phyloP scores from a whole-genome alignment of 2,113 vertebrate genomes.

The Alaudala cheleensis region DNA sequence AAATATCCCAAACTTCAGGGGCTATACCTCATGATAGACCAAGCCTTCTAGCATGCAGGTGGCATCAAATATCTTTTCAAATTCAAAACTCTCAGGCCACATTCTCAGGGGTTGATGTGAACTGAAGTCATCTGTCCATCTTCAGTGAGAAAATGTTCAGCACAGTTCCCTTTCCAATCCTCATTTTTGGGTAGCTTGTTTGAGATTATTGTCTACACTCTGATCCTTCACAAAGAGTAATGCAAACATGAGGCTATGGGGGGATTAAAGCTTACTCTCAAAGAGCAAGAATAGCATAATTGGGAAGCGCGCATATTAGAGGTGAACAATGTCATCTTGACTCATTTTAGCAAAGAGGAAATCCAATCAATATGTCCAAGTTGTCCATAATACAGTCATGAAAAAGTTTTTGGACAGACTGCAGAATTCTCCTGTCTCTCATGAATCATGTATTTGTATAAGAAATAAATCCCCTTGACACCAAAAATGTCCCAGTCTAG shows the following conservation, averaged over 20 bases:
- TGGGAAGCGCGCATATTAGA: background rate
- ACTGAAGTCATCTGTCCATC: background rate
- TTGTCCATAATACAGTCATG: background rate
- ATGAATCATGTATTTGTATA: background rate
- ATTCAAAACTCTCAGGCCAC: background rate
- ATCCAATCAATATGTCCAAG: background rate
- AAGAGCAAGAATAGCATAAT: background rate
- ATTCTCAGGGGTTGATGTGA: background rate
- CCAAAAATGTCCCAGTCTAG: background rate
- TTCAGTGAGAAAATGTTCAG: background rate
- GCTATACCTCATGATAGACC: background rate
- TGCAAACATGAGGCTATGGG: background rate
- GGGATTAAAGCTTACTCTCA: background rate
- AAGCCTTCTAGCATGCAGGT: background rate
- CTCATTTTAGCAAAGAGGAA: background rate
- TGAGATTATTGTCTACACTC: background rate
- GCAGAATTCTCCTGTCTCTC: background rate
- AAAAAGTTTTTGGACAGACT: background rate
- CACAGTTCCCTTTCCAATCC: background rate
- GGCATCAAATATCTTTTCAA: background rate
- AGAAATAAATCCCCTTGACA: background rate
- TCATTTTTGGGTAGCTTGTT: background rate
- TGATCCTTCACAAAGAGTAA: background rate
- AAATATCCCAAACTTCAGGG: background rate
- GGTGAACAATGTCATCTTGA: background rate